These are phyloP conservation scores for Centrocercus urophasianus DNA, from an alignment of 2,113 vertebrate genomes.

Conservation along the genomic window DNA sequence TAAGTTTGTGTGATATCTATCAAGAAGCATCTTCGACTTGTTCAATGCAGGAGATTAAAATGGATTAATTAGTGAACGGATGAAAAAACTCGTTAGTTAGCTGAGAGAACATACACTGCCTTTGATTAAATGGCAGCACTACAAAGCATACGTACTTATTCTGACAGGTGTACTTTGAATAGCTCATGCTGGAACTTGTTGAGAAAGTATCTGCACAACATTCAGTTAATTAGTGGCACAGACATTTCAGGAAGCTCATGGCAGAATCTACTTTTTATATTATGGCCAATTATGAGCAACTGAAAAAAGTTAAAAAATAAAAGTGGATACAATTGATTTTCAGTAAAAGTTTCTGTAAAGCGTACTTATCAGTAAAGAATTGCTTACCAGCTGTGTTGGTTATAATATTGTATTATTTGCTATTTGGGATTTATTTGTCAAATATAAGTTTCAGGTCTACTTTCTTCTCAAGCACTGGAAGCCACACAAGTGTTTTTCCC, in stretches of 20 bases:
- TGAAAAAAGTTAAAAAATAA: no score
- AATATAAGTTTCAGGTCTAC: constrained; percentile 4
- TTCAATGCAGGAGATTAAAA: neutral
- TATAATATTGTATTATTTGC: neutral
- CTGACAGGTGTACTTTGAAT: constrained; percentile 2
- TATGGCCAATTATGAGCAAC: neutral
- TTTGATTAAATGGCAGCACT: neutral
- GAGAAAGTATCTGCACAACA: neutral
- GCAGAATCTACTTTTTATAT: neutral
- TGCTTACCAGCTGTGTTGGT: neutral
- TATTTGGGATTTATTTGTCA: constrained; percentile 3
- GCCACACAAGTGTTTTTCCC: neutral
- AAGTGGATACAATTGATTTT: neutral
- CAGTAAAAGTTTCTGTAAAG: neutral
- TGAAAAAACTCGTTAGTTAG: neutral
- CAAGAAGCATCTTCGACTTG: neutral
- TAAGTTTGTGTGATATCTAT: neutral
- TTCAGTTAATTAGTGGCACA: neutral
- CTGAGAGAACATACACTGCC: neutral
- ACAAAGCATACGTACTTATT: neutral
- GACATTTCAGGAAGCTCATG: neutral
- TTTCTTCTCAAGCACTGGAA: neutral
- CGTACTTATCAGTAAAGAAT: neutral
- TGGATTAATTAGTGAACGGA: neutral
- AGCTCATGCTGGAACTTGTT: neutral